Evolutionary conservation across 1,140 invertebrate genomes (phyloP), one percentile per base, ranked within the genome.

Genomic region (Dendrolimus punctatus): DNA sequence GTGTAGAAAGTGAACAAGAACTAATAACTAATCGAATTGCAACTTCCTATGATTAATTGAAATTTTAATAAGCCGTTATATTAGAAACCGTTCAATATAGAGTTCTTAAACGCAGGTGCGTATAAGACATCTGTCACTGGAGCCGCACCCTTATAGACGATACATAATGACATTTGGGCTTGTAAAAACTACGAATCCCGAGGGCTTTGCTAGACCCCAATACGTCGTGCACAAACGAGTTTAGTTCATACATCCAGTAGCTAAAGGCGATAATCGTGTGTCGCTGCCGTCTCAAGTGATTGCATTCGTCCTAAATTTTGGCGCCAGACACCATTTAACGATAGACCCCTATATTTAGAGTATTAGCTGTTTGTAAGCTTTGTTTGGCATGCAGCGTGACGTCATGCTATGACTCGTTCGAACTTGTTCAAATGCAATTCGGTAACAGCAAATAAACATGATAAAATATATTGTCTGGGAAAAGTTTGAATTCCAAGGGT

Each of bases 251-350:
- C 6, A 0, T 2, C 0, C 2, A 52, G 0, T 2, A 0, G 40
- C 51, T 68, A 73, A 61, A 54, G 66, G 40, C 55, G 40, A 54
- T 39, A 59, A 49, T 70, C 8, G 56, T 40, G 38, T 53, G 57
- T 42, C 40, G 40, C 6, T 44, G 9, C 23, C 40, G 46, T 9
- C 44, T 47, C 46, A 55, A 43, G 42, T 57, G 50, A 58, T 53
- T 53, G 63, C 67, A 60, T 62, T 62, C 67, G 66, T 65, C 67
- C 66, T 71, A 57, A 62, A 74, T 72, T 76, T 76, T 72, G 76
- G 76, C 76, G 76, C 76, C 76, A 80, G 71, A 72, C 65, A 73
- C 73, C 64, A 64, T 68, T 73, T 75, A 69, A 73, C 60, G 59
- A 53, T 44, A 54, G 60, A 68, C 64, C 71, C 66, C 55, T 66